These are phyloP conservation scores for Microcebus ravelobensis DNA, from an alignment of 2,113 vertebrate species.

Conservation along the genomic window DNA sequence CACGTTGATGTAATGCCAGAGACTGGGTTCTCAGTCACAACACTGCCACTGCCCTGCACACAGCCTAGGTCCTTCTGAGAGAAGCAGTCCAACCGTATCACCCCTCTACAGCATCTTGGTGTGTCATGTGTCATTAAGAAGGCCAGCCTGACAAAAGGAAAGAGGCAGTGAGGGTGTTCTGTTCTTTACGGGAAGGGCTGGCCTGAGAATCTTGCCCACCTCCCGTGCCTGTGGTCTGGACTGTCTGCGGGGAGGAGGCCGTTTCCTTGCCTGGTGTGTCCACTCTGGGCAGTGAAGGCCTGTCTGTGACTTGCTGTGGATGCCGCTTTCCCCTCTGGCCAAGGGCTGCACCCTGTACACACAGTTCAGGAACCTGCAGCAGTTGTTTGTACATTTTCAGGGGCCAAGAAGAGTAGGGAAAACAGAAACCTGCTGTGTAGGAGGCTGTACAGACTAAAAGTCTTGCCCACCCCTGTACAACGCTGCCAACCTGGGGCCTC, in stretches of 20 bases:
- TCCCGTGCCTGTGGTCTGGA: not conserved
- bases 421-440: not conserved
- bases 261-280: not conserved
- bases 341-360: not conserved
- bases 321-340: not conserved
- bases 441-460: not conserved
- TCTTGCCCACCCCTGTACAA: not conserved
- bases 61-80: not conserved
- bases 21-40: not conserved
- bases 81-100: not conserved
- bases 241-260: not conserved
- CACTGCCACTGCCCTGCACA: not conserved
- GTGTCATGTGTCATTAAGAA: not conserved
- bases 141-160: not conserved
- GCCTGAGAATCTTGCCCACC: not conserved
- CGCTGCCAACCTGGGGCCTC: accelerated
- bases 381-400: not conserved
- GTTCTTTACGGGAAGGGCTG: not conserved
- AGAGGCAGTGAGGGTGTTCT: not conserved
- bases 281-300: not conserved
- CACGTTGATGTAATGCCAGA: not conserved
- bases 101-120: not conserved
- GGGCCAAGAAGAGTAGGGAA: not conserved
- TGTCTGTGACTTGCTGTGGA: not conserved
- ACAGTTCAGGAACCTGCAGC: not conserved